phyloP scores from a whole-genome alignment of 2,113 vertebrate species.

The Salvelinus fontinalis region DNA sequence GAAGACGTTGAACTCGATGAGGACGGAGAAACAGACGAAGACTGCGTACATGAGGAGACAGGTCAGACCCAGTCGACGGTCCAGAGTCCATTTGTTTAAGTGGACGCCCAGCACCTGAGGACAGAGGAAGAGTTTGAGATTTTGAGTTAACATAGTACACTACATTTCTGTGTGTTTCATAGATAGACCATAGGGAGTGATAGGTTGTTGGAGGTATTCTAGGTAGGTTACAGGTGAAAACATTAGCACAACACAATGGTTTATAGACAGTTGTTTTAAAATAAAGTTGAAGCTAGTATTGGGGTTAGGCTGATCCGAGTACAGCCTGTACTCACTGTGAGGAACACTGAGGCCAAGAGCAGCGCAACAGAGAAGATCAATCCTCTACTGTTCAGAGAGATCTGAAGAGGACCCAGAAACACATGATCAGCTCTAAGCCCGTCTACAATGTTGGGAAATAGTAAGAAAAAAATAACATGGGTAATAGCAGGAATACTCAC shows the following conservation, averaged over 20 bases:
- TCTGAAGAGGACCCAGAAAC: constrained; percentile 72
- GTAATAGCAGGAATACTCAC: constrained; percentile 73
- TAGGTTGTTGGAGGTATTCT: not conserved
- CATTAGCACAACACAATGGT: not conserved
- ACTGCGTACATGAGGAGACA: constrained; percentile 87
- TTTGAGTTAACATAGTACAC: not conserved
- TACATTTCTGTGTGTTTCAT: no score
- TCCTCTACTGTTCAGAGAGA: constrained; percentile 90
- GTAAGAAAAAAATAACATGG: no score
- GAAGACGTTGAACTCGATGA: constrained; percentile 97
- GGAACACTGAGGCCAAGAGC: constrained; percentile 89
- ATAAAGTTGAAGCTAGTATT: not conserved
- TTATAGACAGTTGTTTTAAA: not conserved
- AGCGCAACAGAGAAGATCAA: constrained; percentile 93
- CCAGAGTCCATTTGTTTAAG: constrained; percentile 94
- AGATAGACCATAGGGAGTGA: no score
- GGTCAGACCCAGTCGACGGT: constrained; percentile 86
- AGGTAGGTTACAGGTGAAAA: not conserved
- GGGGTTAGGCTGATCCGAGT: not conserved
- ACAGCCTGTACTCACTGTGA: constrained; percentile 81
- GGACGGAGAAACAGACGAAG: constrained; percentile 93
- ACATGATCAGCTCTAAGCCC: not conserved
- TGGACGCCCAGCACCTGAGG: constrained; percentile 89
- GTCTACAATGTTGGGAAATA: not conserved
- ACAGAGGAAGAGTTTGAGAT: not conserved